Base-by-base conservation (phyloP, 2,113 vertebrate genomes). In the Cromileptes altivelis region DNA sequence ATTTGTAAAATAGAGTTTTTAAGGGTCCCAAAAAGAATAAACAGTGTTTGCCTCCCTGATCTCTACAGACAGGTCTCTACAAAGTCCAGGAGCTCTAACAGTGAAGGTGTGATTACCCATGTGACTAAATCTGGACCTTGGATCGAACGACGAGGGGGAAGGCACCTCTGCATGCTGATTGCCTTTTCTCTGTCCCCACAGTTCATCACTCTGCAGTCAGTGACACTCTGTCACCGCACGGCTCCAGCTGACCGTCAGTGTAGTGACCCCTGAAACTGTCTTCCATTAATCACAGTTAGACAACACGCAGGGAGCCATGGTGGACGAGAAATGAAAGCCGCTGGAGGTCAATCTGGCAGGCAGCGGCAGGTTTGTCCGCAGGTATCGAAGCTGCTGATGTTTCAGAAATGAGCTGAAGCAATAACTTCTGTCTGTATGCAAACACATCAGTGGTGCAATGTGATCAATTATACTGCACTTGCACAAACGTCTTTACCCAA, bases 231-330 rank as follows among this genome's bases (percentile, higher is more conserved):
- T 78, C 75, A 70, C 63, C 63, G 17, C 88, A 81, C 49, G 49
- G 78, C 84, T 82, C 82, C 69, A 81, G 73, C 70, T 78, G 70
- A 88, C 74, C 71, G 30, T 75, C 85, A 45, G 56, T 55, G 75
- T 60, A 72, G 33, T 82, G 85, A 89, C 81, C 88, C 75, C 78
- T 82, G 74, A 85, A 86, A 82, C 62, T 49, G 17, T 58, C 53
- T 45, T 67, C 58, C 88, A 88, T 91, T 86, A 85, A 90, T 91
- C 88, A 91, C 56, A 80, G 78, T 65, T 58, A 81, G 87, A 69
- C 80, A n/a, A 77, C 75, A 49, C 15, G 0, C 19, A 53, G 76
- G 64, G 64, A 70, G 75, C 71, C 49, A 2, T 9, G 4, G 37
- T 79, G 81, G 71, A 52, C 53, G 7, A 88, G 77, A 71, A 78